Percentiles rank a stretch among this genome's conserved stretches.
Evolutionary conservation across 2,113 vertebrate species (phyloP).

Genomic region (Notiomystis cincta): DNA sequence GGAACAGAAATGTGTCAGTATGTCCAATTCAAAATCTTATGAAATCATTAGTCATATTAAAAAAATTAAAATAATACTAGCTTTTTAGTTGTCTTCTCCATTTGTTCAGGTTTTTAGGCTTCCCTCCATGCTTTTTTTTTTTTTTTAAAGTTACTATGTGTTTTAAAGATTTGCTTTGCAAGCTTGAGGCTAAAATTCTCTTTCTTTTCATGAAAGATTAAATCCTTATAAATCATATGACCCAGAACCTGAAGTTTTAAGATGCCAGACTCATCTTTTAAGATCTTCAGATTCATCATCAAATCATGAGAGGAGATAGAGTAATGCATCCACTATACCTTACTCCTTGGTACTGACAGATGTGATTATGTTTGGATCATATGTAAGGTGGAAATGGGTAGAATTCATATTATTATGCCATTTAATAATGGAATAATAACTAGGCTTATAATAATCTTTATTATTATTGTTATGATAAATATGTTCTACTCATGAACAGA

Average conservation of each 20-base stretch:
- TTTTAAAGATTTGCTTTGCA: background rate
- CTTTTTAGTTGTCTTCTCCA: background rate
- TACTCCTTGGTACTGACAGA: background rate
- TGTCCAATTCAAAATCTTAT: background rate
- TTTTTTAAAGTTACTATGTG: background rate
- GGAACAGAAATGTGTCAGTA: background rate
- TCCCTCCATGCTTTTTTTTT: background rate
- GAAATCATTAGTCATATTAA: background rate
- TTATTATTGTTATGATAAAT: background rate
- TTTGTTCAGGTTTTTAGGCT: background rate
- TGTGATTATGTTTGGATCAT: background rate
- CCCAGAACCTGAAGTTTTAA: background rate
- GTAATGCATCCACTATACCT: fast-evolving
- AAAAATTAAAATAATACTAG: background rate
- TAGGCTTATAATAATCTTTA: background rate
- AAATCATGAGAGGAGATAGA: background rate
- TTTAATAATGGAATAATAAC: background rate
- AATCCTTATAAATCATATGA: background rate
- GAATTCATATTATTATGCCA: background rate
- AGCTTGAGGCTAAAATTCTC: background rate
- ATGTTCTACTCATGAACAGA: background rate
- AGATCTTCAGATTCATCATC: background rate
- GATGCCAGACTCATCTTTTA: no score
- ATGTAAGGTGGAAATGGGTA: background rate
- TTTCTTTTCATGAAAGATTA: background rate